phyloP scores from a whole-genome alignment of 2,113 vertebrate species.

The Cacatua alba region DNA sequence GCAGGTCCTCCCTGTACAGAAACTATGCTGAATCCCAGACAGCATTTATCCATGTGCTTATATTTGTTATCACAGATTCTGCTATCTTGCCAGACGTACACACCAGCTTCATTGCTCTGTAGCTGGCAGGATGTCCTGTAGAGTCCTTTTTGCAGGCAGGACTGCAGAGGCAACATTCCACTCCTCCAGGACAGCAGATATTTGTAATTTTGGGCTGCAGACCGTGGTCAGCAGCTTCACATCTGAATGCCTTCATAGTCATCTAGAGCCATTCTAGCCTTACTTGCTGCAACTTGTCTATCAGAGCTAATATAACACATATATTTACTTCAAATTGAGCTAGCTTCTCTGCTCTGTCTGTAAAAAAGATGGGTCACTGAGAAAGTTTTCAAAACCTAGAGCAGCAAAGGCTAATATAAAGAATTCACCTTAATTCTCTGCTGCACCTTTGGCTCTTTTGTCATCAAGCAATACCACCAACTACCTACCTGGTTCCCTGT shows the following conservation, averaged over 20 bases:
- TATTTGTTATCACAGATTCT: not conserved
- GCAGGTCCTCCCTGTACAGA: not conserved
- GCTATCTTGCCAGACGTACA: not conserved
- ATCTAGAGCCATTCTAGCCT: not conserved
- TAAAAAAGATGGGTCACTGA: not conserved
- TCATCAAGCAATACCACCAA: not conserved
- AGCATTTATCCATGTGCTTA: not conserved
- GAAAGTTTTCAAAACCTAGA: not conserved
- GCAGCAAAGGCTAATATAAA: not conserved
- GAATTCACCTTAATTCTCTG: not conserved
- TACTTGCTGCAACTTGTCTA: not conserved
- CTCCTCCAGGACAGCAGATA: fast-evolving
- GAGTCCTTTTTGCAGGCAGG: not conserved
- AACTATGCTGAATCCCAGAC: not conserved
- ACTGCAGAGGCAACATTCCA: not conserved
- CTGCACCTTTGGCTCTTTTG: not conserved
- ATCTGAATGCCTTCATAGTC: not conserved
- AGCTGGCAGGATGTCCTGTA: not conserved
- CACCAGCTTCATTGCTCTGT: not conserved
- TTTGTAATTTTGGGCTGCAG: not conserved
- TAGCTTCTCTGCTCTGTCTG: not conserved
- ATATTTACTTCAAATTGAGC: slow-evolving; percentile 14
- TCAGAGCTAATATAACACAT: not conserved
- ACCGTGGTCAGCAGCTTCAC: not conserved
- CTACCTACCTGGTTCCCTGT: not conserved